A percentile compares a stretch with the other conserved stretches of the same genome.
These are phyloP conservation scores for Echiichthys vipera DNA, from an alignment of 2,797 vertebrate genomes.

Conservation along the genomic window DNA sequence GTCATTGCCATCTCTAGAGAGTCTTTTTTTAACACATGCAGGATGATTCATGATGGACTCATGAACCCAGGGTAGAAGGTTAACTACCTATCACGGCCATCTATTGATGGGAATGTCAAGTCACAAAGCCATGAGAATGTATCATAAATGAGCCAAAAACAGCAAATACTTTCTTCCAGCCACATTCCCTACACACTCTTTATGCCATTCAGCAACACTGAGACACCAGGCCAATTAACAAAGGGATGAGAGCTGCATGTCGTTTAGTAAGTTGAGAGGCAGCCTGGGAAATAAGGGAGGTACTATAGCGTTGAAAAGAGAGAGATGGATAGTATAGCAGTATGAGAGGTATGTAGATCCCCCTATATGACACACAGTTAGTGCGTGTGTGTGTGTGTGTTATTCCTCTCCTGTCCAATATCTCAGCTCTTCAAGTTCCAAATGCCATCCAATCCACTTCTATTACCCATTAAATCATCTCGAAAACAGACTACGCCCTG, in stretches of 20 bases:
- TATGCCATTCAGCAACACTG: conserved; percentile 20
- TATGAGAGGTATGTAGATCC: not conserved
- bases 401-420: conserved; percentile 4
- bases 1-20: not conserved
- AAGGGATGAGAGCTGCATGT: conserved; percentile 43
- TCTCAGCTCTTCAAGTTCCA: conserved; percentile 25
- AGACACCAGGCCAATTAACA: conserved; percentile 58
- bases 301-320: not conserved
- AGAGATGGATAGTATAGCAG: conserved; percentile 4
- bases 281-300: not conserved
- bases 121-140: not conserved
- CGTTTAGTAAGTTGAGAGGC: conserved; percentile 9
- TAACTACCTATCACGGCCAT: conserved; percentile 7
- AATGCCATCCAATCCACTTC: conserved; percentile 33
- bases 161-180: not conserved
- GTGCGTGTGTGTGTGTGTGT: not conserved
- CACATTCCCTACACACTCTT: not conserved
- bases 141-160: conserved; percentile 11
- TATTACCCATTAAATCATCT: conserved; percentile 54
- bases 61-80: conserved; percentile 9
- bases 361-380: not conserved
- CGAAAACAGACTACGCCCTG: conserved; percentile 40
- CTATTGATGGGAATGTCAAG: not conserved
- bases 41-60: not conserved
- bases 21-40: not conserved